phyloP scores from a whole-genome alignment of 2,113 vertebrate genomes.

The Acrocephalus arundinaceus region DNA sequence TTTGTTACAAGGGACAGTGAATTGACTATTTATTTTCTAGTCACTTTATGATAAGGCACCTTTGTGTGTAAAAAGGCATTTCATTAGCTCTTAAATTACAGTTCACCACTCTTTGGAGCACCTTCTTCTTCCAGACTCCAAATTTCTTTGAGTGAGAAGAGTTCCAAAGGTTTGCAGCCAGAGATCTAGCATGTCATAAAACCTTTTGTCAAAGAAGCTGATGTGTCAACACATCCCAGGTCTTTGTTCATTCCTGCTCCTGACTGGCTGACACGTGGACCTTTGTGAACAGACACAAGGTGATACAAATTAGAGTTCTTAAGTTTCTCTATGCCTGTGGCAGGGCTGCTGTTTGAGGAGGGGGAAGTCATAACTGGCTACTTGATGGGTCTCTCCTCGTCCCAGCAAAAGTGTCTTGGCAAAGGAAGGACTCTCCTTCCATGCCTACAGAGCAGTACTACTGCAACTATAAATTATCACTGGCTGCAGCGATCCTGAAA shows the following conservation, averaged over 20 bases:
- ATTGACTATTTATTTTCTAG: background rate
- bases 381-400: background rate
- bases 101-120: background rate
- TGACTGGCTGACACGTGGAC: background rate
- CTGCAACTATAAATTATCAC: rapidly evolving
- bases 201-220: background rate
- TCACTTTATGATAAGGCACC: background rate
- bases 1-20: background rate
- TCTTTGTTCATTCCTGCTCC: background rate
- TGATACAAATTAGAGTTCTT: background rate
- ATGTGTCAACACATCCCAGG: background rate
- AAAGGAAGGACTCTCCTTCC: background rate
- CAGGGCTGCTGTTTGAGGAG: background rate
- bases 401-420: background rate
- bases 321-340: background rate
- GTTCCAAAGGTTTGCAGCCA: background rate
- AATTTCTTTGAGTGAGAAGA: background rate
- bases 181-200: background rate
- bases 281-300: background rate
- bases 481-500: background rate
- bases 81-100: background rate
- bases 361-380: background rate
- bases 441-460: background rate
- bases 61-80: background rate
- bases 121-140: background rate